Evolutionary conservation across 2,797 vertebrate species (phyloP).

Genomic region (Pygocentrus nattereri): DNA sequence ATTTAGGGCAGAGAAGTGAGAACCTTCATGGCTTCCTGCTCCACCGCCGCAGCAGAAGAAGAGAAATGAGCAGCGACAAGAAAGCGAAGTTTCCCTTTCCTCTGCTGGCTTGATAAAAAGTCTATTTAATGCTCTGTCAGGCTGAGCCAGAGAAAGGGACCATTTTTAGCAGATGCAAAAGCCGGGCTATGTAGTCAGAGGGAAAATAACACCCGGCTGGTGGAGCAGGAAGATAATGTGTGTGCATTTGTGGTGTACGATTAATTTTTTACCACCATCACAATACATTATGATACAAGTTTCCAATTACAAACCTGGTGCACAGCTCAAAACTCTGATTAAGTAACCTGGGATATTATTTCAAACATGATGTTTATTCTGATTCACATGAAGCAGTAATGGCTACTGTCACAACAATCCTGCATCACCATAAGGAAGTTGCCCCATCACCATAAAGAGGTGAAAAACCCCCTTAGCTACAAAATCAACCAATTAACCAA

Average conservation of each 20-base stretch:
- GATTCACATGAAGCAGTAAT: no score
- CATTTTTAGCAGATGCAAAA: slow-evolving; percentile 77
- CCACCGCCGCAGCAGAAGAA: slow-evolving; percentile 54
- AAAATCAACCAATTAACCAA: no score
- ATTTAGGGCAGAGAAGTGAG: slow-evolving; percentile 73
- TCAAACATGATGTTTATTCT: no score
- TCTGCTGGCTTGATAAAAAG: slow-evolving; percentile 76
- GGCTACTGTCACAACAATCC: no score
- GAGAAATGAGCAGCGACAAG: slow-evolving; percentile 67
- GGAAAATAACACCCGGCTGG: slow-evolving; percentile 38
- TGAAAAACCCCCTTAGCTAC: no score
- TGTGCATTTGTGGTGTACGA: slow-evolving; percentile 35
- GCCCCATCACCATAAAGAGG: no score
- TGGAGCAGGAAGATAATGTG: neutral
- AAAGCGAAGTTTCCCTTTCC: slow-evolving; percentile 60
- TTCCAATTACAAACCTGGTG: no score
- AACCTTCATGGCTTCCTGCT: slow-evolving; percentile 69
- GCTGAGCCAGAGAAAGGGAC: slow-evolving; percentile 62
- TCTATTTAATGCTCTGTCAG: slow-evolving; percentile 80
- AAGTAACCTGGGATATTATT: no score
- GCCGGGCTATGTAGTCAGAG: slow-evolving; percentile 69
- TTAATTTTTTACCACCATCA: no score
- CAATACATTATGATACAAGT: no score
- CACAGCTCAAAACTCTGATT: no score
- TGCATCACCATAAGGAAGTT: no score